These are phyloP conservation scores for Hemicordylus capensis DNA, from an alignment of 2,113 vertebrate genomes.

Conservation along the genomic window DNA sequence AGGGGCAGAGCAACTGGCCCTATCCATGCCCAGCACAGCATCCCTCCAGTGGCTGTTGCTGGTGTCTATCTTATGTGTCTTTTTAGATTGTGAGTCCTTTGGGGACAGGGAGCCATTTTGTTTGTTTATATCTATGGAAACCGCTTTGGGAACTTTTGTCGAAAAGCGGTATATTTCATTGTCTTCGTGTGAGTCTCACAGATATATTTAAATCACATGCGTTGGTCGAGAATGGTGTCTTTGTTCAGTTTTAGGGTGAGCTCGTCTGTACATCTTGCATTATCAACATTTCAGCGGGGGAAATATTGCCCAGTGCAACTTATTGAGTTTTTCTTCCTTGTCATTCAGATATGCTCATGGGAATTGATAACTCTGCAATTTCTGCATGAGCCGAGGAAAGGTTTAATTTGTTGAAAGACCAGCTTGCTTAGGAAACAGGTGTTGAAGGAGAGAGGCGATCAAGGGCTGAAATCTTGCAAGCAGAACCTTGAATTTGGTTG, in stretches of 20 bases:
- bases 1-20: too few relatives aligned
- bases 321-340: neutral
- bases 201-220: neutral
- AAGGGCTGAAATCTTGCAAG: neutral
- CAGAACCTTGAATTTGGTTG: neutral
- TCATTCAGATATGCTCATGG: neutral
- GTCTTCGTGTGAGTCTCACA: neutral
- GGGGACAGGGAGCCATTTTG: too few relatives aligned
- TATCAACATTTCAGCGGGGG: too few relatives aligned
- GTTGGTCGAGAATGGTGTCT: neutral
- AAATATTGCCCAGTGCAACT: too few relatives aligned
- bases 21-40: too few relatives aligned
- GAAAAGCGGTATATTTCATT: too few relatives aligned
- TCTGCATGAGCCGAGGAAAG: neutral
- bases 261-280: neutral
- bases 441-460: neutral
- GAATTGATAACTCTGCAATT: neutral
- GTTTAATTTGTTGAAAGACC: neutral
- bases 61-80: too few relatives aligned
- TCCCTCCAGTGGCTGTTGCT: too few relatives aligned
- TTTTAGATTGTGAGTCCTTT: too few relatives aligned
- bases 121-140: too few relatives aligned
- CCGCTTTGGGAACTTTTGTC: too few relatives aligned
- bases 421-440: slow-evolving; percentile 8
- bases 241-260: neutral